Percentiles rank a stretch among this genome's conserved stretches.
phyloP scores from a whole-genome alignment of 2,113 vertebrate species.

The Nibea coibor region DNA sequence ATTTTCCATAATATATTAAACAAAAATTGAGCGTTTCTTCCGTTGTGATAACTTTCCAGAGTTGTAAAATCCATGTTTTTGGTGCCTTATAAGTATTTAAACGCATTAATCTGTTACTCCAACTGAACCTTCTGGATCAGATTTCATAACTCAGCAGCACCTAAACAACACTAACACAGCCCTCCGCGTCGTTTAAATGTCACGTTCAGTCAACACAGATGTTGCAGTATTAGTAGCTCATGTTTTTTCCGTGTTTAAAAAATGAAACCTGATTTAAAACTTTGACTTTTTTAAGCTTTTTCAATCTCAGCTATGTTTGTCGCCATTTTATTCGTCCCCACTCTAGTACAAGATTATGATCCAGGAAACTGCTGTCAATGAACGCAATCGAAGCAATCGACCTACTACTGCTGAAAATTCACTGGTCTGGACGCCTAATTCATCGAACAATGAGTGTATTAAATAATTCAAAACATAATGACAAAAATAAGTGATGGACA shows the following conservation, averaged over 20 bases:
- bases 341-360: background rate
- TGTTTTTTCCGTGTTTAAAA: background rate
- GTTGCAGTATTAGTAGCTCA: no score
- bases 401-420: no score
- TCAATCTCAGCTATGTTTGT: background rate
- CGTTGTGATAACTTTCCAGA: background rate
- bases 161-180: background rate
- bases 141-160: background rate
- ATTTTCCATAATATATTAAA: background rate
- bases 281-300: background rate
- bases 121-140: background rate
- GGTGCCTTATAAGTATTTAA: background rate
- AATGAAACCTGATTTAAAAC: background rate
- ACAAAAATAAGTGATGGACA: background rate
- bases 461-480: background rate
- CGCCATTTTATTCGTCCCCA: background rate
- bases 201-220: background rate
- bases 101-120: background rate
- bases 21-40: no score
- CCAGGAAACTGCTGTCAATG: background rate
- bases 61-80: constrained; percentile 2
- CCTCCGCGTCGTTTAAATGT: background rate
- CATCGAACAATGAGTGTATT: background rate
- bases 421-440: background rate
- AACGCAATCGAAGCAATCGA: background rate